Conservation (phyloP, 2,888 invertebrate species). For the Acanthosepion esculentum region DNA sequence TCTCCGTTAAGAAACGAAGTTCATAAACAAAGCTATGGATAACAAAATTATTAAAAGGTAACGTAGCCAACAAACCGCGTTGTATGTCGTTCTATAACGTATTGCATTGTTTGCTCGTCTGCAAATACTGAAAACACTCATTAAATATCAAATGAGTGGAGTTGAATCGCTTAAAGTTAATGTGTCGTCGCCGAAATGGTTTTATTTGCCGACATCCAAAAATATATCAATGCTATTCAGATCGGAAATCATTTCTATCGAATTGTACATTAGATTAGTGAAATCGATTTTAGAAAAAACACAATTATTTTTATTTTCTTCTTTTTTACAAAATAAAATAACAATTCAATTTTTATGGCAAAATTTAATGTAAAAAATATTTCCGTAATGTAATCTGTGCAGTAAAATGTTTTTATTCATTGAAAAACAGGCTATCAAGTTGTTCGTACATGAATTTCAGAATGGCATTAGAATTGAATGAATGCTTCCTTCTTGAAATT, state of each 20-base stretch:
- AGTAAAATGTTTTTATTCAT: too few relatives aligned
- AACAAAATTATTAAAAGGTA: neutral
- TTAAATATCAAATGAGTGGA: neutral
- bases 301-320: neutral
- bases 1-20: neutral
- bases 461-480: too few relatives aligned
- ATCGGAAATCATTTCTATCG: neutral
- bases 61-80: neutral
- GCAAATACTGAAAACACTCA: neutral
- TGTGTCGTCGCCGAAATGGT: neutral
- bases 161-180: neutral
- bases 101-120: neutral
- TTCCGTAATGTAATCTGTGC: too few relatives aligned
- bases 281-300: neutral
- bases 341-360: neutral
- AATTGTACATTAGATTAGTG: neutral
- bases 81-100: neutral
- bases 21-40: neutral
- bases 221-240: neutral
- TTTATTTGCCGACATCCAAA: conserved; percentile 8
- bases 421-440: too few relatives aligned
- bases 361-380: neutral
- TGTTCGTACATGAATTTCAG: too few relatives aligned
- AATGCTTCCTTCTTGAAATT: too few relatives aligned
- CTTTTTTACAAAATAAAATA: neutral